These are phyloP conservation scores for Lineus longissimus DNA, from an alignment of 1,140 invertebrate species.

Conservation along the genomic window DNA sequence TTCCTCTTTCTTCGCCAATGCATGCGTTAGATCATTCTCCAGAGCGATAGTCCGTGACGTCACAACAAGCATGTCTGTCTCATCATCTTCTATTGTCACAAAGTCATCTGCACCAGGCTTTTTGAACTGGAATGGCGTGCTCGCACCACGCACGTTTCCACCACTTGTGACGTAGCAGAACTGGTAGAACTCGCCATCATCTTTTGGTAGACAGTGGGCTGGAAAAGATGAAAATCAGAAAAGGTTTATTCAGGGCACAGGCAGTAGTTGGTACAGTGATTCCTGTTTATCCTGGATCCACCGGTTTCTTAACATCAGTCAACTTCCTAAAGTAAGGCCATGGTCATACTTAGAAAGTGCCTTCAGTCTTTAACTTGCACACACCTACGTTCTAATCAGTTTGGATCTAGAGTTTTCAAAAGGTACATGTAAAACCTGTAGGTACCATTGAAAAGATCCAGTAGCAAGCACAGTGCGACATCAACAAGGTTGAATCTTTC, in stretches of 20 bases:
- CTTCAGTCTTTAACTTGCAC: no score
- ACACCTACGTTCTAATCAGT: no score
- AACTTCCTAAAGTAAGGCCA: no score
- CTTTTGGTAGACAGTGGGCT: slow-evolving; percentile 47
- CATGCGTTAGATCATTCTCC: slow-evolving; percentile 34
- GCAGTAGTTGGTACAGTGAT: no score
- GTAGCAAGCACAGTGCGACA: no score
- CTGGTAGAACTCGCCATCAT: slow-evolving; percentile 55
- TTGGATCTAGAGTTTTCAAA: no score
- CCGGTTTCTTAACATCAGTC: no score
- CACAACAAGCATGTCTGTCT: slow-evolving; percentile 47
- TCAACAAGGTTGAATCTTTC: no score
- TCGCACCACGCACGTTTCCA: slow-evolving; percentile 49
- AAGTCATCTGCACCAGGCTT: slow-evolving; percentile 43
- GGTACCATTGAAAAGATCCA: no score
- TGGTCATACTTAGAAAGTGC: no score
- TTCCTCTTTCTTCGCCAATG: slow-evolving; percentile 23
- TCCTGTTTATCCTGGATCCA: no score
- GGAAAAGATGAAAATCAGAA: slow-evolving; percentile 15
- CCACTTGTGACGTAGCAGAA: slow-evolving; percentile 49
- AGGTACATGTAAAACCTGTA: no score
- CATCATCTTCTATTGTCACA: slow-evolving; percentile 46
- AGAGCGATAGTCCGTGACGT: slow-evolving; percentile 36
- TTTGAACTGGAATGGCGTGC: slow-evolving; percentile 53
- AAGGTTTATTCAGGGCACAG: not conserved